A percentile compares a stretch with the other conserved stretches of the same genome.
phyloP scores from a whole-genome alignment of 1,140 invertebrate species.

The Drosophila mojavensis region DNA sequence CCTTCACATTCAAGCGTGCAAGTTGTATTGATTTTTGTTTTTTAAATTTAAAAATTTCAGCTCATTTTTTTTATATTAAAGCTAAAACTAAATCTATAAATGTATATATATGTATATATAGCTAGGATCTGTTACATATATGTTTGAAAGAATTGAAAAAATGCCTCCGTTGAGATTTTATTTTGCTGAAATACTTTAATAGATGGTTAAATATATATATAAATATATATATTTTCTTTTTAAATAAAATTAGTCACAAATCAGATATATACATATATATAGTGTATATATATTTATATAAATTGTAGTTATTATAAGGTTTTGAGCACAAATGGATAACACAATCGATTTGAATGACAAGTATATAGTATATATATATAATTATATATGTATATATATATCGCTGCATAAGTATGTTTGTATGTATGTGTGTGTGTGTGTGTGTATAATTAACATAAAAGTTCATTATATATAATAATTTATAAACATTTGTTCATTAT shows the following conservation, averaged over 20 bases:
- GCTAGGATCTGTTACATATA: conserved; percentile 1
- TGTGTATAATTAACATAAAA: conserved; percentile 26
- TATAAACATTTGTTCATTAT: conserved; percentile 7
- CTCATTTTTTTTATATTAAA: conserved; percentile 9
- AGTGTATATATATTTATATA: no score
- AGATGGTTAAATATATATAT: conserved; percentile 20
- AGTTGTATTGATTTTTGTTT: conserved; percentile 11
- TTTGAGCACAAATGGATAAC: no score
- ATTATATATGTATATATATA: background rate
- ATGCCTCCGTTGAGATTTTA: conserved; percentile 56
- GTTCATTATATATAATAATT: conserved; percentile 11
- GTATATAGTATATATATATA: no score
- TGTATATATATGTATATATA: conserved; percentile 21
- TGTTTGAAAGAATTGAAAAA: conserved; percentile 20
- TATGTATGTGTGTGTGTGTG: conserved; percentile 23
- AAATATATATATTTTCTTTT: conserved; percentile 32
- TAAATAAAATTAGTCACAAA: conserved; percentile 74
- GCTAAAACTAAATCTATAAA: conserved; percentile 23
- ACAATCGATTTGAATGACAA: no score
- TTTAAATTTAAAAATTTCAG: background rate
- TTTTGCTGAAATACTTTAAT: background rate
- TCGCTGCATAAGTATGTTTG: conserved; percentile 6
- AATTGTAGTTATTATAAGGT: no score
- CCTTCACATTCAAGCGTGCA: conserved; percentile 79
- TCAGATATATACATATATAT: conserved; percentile 41